phyloP scores from a whole-genome alignment of 2,888 invertebrate genomes.

The Cataglyphis rosenhaueri region DNA sequence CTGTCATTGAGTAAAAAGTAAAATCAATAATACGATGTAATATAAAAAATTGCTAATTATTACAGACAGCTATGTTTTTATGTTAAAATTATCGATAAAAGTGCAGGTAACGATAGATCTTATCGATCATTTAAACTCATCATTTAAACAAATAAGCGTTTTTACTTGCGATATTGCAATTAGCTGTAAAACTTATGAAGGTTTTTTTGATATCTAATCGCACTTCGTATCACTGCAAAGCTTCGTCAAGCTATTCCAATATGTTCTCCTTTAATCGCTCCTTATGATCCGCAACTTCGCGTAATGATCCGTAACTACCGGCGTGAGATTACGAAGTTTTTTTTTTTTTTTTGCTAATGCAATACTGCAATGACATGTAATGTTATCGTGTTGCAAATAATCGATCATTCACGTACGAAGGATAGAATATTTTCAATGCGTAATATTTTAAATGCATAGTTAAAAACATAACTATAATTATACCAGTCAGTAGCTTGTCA shows the following conservation, averaged over 20 bases:
- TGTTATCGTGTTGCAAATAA: slow-evolving; percentile 20
- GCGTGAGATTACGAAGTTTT: slow-evolving; percentile 16
- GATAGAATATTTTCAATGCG: not conserved
- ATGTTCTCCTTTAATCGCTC: not conserved
- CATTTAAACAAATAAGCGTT: slow-evolving; percentile 14
- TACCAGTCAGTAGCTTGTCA: not conserved
- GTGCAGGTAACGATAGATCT: not conserved
- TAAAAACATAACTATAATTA: not conserved
- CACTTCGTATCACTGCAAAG: not conserved
- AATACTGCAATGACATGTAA: not conserved
- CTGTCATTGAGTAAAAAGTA: slow-evolving; percentile 13
- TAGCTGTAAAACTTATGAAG: not conserved
- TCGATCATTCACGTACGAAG: not conserved
- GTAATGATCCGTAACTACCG: slow-evolving; percentile 18
- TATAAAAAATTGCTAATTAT: slow-evolving; percentile 33
- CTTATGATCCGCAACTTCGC: slow-evolving; percentile 1
- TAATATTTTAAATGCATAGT: not conserved
- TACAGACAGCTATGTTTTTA: not conserved
- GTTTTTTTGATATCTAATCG: slow-evolving; percentile 40
- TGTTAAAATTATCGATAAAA: slow-evolving; percentile 2
- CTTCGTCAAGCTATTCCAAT: not conserved
- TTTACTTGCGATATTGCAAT: slow-evolving; percentile 5
- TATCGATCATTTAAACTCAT: slow-evolving; percentile 12
- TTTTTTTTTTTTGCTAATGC: not conserved
- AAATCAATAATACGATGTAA: slow-evolving; percentile 6